Evolutionary conservation across 2,888 invertebrate genomes (phyloP).

Genomic region (Rotaria socialis): DNA sequence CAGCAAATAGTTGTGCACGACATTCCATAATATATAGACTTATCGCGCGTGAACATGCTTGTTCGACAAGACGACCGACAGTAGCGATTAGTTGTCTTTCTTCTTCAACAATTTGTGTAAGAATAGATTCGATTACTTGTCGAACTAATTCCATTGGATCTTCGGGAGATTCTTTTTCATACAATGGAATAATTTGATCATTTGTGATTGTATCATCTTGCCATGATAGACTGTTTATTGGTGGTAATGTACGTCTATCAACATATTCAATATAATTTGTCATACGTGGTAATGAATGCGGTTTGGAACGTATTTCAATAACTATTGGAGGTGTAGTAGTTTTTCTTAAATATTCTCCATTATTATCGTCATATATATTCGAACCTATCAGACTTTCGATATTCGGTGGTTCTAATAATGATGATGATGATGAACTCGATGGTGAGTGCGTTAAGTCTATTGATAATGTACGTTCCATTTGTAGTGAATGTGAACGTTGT

Average conservation of each 20-base stretch:
- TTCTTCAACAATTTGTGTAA: conserved; percentile 29
- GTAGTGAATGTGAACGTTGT: conserved; percentile 7
- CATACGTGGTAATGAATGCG: conserved; percentile 41
- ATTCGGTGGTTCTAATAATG: not conserved
- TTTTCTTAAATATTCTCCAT: no score
- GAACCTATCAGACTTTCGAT: conserved; percentile 16
- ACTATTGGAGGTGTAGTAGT: not conserved
- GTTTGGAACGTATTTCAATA: not conserved
- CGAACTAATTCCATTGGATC: conserved; percentile 15
- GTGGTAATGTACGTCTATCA: conserved; percentile 54
- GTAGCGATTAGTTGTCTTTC: not conserved
- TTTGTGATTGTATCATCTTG: conserved; percentile 53
- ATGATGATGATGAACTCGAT: not conserved
- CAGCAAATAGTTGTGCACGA: conserved; percentile 7
- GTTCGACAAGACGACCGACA: conserved; percentile 29
- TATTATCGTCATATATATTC: not conserved
- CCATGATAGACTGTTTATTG: conserved; percentile 55
- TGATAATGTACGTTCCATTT: not conserved
- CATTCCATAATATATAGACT: not conserved
- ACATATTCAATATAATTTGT: conserved; percentile 38
- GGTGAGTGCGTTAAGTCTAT: conserved; percentile 10
- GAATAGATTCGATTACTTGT: conserved; percentile 28
- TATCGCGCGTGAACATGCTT: conserved; percentile 19
- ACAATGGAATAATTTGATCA: conserved; percentile 1
- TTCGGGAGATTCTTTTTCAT: conserved; percentile 13